phyloP scores from a whole-genome alignment of 2,888 invertebrate genomes.

The Lasioglossum marginatum region DNA sequence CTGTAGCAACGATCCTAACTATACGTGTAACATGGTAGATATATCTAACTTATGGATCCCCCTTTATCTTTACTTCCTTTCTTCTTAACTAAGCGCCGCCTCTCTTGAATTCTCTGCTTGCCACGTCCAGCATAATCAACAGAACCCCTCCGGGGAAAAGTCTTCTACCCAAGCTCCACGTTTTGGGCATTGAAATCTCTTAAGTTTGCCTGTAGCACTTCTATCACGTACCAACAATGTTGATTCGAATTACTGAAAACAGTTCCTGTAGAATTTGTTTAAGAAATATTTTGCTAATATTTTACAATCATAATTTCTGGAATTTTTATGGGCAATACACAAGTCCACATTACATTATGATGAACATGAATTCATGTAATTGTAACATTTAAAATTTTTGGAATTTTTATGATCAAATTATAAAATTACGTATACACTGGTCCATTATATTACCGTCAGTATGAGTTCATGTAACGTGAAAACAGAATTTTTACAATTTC shows the following conservation, averaged over 20 bases:
- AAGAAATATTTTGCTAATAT: neutral
- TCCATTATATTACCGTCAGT: neutral
- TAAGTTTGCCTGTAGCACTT: neutral
- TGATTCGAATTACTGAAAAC: neutral
- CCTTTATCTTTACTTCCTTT: conserved; percentile 32
- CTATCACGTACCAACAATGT: neutral
- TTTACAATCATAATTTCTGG: neutral
- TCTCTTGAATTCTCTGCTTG: conserved; percentile 52
- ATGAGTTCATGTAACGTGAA: neutral
- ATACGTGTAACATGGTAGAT: conserved; percentile 25
- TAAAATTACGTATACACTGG: neutral
- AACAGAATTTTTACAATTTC: neutral
- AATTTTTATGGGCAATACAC: neutral
- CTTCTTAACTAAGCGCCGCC: conserved; percentile 21
- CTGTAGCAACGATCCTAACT: neutral
- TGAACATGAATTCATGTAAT: neutral
- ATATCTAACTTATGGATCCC: conserved; percentile 20
- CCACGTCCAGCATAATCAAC: conserved; percentile 32
- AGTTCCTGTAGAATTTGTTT: neutral
- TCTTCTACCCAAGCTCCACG: neutral
- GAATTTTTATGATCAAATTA: neutral
- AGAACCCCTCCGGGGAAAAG: neutral
- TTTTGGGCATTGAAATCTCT: conserved; percentile 23
- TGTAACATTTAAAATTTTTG: neutral
- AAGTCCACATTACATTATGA: neutral